A percentile compares a stretch with the other conserved stretches of the same genome.
Evolutionary conservation across 1,140 invertebrate genomes (phyloP).

Genomic region (Diabrotica virgifera): DNA sequence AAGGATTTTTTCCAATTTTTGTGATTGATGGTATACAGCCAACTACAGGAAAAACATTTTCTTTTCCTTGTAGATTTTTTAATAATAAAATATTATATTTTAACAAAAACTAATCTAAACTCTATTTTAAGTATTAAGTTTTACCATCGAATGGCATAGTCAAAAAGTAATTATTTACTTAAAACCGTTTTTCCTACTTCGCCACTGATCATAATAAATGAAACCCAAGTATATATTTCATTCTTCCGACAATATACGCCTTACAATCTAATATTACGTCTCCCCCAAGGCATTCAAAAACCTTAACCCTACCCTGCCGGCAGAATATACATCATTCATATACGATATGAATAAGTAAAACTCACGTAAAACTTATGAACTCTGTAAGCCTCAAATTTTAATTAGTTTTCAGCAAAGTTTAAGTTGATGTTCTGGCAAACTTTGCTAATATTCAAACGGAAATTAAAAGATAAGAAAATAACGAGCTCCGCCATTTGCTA

Average conservation of each 20-base stretch:
- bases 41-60: too few relatives aligned
- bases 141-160: too few relatives aligned
- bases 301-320: not conserved
- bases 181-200: too few relatives aligned
- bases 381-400: conserved; percentile 41
- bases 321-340: conserved; percentile 24
- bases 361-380: conserved; percentile 42
- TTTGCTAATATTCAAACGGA: conserved; percentile 45
- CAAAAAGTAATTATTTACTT: too few relatives aligned
- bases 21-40: too few relatives aligned
- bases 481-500: conserved; percentile 34
- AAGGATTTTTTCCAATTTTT: too few relatives aligned
- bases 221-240: not conserved
- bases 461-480: conserved; percentile 48
- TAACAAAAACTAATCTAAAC: too few relatives aligned
- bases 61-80: too few relatives aligned
- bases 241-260: not conserved
- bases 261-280: not conserved
- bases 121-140: too few relatives aligned
- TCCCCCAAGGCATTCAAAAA: not conserved
- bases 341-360: conserved; percentile 41
- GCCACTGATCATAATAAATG: not conserved
- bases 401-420: conserved; percentile 40
- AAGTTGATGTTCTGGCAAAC: conserved; percentile 37
- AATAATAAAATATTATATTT: too few relatives aligned